Conservation (phyloP, 2,113 vertebrate genomes). For the Grammomys dolichurus region DNA sequence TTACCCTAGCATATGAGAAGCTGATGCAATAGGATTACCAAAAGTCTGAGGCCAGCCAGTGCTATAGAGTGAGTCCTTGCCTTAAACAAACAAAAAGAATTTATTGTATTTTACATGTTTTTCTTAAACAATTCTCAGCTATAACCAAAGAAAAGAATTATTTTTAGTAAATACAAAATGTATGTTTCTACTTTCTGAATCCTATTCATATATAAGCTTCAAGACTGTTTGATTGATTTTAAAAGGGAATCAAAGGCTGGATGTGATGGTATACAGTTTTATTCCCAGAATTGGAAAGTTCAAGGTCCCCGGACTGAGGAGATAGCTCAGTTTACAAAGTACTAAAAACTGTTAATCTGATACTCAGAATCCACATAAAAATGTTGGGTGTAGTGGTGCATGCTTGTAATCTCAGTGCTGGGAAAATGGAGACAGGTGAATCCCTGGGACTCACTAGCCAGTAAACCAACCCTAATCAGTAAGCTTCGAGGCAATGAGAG, state of each 20-base stretch:
- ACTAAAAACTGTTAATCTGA: neutral
- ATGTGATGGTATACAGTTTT: neutral
- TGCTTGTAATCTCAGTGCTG: neutral
- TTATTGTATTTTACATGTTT: neutral
- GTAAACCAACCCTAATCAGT: too few relatives aligned
- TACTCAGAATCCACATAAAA: neutral
- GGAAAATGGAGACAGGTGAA: too few relatives aligned
- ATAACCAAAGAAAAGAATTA: slow-evolving; percentile 47
- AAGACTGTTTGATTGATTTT: slow-evolving; percentile 29
- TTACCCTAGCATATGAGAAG: neutral
- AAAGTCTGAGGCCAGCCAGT: neutral
- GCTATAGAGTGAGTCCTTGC: neutral
- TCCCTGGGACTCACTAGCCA: too few relatives aligned
- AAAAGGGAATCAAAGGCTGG: neutral
- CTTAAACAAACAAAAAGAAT: neutral
- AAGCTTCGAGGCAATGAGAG: too few relatives aligned
- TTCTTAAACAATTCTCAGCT: slow-evolving; percentile 35
- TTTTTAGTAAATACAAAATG: slow-evolving; percentile 25
- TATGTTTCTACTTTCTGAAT: slow-evolving; percentile 27
- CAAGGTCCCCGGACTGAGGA: neutral
- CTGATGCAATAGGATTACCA: neutral
- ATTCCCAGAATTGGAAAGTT: neutral
- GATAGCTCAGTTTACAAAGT: neutral
- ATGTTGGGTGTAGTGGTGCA: neutral
- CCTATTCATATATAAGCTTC: slow-evolving; percentile 1